These are phyloP conservation scores for Microctonus brassicae DNA, from an alignment of 2,888 invertebrate species.

Conservation along the genomic window DNA sequence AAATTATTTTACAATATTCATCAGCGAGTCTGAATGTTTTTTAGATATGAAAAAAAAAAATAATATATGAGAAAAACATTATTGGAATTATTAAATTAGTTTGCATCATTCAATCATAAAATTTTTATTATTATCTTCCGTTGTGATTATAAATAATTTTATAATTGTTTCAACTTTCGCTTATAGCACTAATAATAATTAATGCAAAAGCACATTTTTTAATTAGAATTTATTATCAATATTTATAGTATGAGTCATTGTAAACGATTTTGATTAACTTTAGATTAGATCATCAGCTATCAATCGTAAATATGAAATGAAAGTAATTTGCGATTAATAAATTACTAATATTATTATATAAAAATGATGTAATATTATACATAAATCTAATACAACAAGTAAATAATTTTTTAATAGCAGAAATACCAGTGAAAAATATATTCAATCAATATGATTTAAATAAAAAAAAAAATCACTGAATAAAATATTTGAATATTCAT, in stretches of 20 bases:
- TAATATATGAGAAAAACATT: background rate
- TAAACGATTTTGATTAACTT: too few relatives aligned
- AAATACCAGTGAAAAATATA: background rate
- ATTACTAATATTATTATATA: background rate
- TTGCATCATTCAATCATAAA: background rate
- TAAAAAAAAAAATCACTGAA: background rate
- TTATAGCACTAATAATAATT: too few relatives aligned
- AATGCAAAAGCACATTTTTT: too few relatives aligned
- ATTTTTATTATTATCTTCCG: background rate
- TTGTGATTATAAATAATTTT: too few relatives aligned
- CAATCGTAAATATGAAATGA: background rate
- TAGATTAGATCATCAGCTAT: too few relatives aligned
- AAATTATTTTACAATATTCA: background rate
- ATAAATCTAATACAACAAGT: background rate
- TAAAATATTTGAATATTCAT: background rate
- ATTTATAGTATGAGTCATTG: too few relatives aligned
- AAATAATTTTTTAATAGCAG: background rate
- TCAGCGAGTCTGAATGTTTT: background rate
- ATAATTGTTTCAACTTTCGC: too few relatives aligned
- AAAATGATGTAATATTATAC: background rate
- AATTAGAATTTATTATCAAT: too few relatives aligned
- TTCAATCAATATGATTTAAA: background rate
- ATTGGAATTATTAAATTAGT: background rate
- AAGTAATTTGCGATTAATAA: background rate
- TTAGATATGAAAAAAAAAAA: background rate